Percentiles rank a stretch among this genome's conserved stretches.
These are phyloP conservation scores for Oncorhynchus mykiss DNA, from an alignment of 2,113 vertebrate species.

Conservation along the genomic window DNA sequence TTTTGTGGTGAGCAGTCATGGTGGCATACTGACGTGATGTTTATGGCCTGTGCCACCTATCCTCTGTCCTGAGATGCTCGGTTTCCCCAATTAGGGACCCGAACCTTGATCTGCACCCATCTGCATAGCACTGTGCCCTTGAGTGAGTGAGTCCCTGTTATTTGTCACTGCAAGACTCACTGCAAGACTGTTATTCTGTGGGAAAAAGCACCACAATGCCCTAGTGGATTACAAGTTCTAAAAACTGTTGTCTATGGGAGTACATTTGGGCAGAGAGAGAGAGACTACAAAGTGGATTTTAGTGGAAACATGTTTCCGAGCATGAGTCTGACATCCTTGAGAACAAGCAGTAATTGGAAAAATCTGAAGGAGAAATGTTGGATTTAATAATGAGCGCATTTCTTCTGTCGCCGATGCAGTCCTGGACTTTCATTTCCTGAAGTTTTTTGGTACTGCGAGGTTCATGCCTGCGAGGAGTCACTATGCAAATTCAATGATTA, in stretches of 20 bases:
- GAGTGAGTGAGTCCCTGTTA: conserved; percentile 61
- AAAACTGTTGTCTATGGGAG: conserved; percentile 32
- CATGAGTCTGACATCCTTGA: conserved; percentile 41
- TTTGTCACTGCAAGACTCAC: conserved; percentile 58
- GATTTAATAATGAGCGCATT: conserved; percentile 62
- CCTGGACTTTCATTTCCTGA: conserved; percentile 34
- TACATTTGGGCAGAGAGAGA: conserved; percentile 25
- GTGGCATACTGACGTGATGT: conserved; percentile 32
- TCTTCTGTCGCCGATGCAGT: conserved; percentile 20
- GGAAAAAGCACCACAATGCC: conserved; percentile 47
- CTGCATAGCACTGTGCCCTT: conserved; percentile 43
- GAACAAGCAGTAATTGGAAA: conserved; percentile 41
- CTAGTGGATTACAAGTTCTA: conserved; percentile 47
- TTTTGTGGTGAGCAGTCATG: not conserved
- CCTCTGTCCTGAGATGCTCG: not conserved
- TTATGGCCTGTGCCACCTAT: conserved; percentile 31
- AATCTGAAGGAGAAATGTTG: conserved; percentile 65
- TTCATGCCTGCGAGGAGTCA: not conserved
- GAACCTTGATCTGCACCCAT: conserved; percentile 57
- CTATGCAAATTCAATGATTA: not conserved
- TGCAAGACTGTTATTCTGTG: not conserved
- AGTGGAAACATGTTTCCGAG: conserved; percentile 72
- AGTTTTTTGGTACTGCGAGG: not conserved
- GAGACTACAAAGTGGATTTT: conserved; percentile 43
- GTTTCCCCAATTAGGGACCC: not conserved